Evolutionary conservation across 2,888 invertebrate species (phyloP).

Genomic region (Mesochorus sp.): DNA sequence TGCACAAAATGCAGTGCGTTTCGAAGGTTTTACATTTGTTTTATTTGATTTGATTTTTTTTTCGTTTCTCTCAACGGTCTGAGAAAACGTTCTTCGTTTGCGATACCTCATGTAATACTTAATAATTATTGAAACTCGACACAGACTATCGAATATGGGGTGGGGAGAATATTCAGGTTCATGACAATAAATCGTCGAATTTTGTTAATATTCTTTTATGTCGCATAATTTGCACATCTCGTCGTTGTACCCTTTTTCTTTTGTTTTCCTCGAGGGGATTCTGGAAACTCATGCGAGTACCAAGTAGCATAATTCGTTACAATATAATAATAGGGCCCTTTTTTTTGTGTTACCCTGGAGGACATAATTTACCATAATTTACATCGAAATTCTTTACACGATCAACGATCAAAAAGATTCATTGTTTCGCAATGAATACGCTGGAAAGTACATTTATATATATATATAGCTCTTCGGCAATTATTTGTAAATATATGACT

Average conservation of each 20-base stretch:
- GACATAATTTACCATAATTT: constrained; percentile 55
- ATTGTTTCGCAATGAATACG: constrained; percentile 23
- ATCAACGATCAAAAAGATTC: constrained; percentile 16
- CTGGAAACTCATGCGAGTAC: constrained; percentile 44
- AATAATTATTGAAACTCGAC: constrained; percentile 65
- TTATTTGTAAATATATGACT: constrained; percentile 12
- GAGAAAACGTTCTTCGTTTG: constrained; percentile 63
- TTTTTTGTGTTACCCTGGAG: constrained; percentile 61
- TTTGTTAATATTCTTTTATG: no score
- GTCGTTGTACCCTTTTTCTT: neutral
- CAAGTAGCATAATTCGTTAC: constrained; percentile 34
- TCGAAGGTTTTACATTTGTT: constrained; percentile 19
- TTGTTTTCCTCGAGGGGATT: constrained; percentile 4
- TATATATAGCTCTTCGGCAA: constrained; percentile 14
- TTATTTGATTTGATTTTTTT: neutral
- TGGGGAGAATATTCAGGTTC: constrained; percentile 32
- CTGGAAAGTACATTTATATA: no score
- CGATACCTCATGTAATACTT: constrained; percentile 72
- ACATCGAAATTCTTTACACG: constrained; percentile 30
- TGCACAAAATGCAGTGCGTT: constrained; percentile 52
- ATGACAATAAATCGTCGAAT: constrained; percentile 4
- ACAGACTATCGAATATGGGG: constrained; percentile 48
- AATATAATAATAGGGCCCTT: constrained; percentile 42
- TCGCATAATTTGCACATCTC: neutral
- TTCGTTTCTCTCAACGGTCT: constrained; percentile 29